Base-by-base conservation (phyloP, 2,797 vertebrate species). In the Anguilla marmorata region DNA sequence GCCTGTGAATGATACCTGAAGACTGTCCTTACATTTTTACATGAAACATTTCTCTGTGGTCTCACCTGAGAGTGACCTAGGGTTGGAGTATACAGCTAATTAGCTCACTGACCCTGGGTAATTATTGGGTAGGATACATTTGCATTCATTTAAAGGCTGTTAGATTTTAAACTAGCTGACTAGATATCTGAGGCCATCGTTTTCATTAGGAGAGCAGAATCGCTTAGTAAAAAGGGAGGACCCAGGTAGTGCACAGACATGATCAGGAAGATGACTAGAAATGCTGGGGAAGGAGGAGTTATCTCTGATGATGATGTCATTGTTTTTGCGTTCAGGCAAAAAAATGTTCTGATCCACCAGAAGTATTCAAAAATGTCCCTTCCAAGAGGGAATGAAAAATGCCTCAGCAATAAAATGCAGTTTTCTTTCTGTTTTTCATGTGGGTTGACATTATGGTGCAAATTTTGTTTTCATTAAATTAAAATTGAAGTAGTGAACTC, bases 21-120 rank as follows among this genome's bases (percentile, higher is more conserved):
- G n/a, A 27, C n/a, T 69, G 63, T 27, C 63, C 24, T 69, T 69
- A 63, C 63, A 69, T 69, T n/a, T 14, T 69, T 24, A 63, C 16
- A 63, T 63, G 58, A 69, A n/a, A 69, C 24, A n/a, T 69, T 27
- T 69, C 63, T 66, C 63, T 69, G n/a, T 69, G 63, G 63, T n/a
- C 24, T 27, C 27, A 69, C 63, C 63, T 69, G 63, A 9, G n/a
- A n/a, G 63, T 69, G 63, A 27, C 63, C 63, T 66, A 66, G 1
- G n/a, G 63, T 27, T 27, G n/a, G 63, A 8, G 5, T 27, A 27
- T 27, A 27, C 63, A 9, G n/a, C 60, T 63, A 63, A 63, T 63
- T 63, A 63, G 60, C 63, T 69, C 24, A 69, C 27, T 69, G n/a
- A n/a, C 4, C 63, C 63, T 69, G 63, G n/a, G n/a, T 27, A 69